phyloP scores from a whole-genome alignment of 1,140 invertebrate genomes.

The Drosophila pseudoobscura region DNA sequence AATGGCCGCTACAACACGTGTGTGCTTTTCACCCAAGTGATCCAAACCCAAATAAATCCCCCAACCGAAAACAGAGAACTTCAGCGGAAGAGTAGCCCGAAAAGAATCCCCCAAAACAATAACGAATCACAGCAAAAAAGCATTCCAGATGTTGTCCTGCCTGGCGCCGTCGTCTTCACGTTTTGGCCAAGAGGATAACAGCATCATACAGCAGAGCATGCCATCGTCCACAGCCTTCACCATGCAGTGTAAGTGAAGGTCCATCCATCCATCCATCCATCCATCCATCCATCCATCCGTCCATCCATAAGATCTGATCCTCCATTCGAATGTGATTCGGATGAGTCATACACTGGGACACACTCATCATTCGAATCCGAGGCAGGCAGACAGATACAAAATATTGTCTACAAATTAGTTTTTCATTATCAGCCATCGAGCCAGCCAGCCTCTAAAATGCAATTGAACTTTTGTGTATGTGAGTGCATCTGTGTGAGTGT shows the following conservation, averaged over 20 bases:
- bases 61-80: slow-evolving; percentile 12
- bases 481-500: slow-evolving; percentile 12
- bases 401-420: slow-evolving; percentile 43
- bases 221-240: slow-evolving; percentile 82
- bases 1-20: slow-evolving; percentile 57
- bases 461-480: slow-evolving; percentile 48
- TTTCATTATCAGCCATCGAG: slow-evolving; percentile 54
- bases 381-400: neutral
- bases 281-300: too few relatives aligned
- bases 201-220: slow-evolving; percentile 82
- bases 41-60: slow-evolving; percentile 6
- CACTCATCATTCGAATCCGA: slow-evolving; percentile 21
- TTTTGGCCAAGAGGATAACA: slow-evolving; percentile 83
- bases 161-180: slow-evolving; percentile 82
- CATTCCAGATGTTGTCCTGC: slow-evolving; percentile 84
- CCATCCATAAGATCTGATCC: neutral
- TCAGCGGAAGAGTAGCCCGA: slow-evolving; percentile 3
- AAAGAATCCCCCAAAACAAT: neutral
- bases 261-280: neutral
- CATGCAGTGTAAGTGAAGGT: slow-evolving; percentile 81
- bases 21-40: slow-evolving; percentile 35
- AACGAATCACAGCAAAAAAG: slow-evolving; percentile 40
- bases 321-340: neutral
- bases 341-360: slow-evolving; percentile 29
- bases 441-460: slow-evolving; percentile 43